These are phyloP conservation scores for Scelioninae gen. 2 DNA, from an alignment of 2,888 invertebrate genomes.

Conservation along the genomic window DNA sequence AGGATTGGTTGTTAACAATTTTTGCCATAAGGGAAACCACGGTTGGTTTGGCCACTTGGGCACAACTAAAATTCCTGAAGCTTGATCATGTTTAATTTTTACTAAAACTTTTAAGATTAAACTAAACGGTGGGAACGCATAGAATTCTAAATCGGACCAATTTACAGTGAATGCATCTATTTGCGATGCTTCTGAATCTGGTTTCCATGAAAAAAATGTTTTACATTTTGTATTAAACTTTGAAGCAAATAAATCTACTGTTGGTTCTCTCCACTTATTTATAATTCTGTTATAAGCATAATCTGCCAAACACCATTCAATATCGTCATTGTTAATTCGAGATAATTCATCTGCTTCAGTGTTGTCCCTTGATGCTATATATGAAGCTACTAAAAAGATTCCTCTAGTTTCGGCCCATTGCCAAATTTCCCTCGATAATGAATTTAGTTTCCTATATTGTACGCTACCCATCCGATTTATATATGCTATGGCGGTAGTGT, in stretches of 20 bases:
- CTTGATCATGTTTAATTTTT: conserved; percentile 61
- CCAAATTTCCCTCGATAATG: conserved; percentile 41
- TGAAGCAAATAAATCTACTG: background rate
- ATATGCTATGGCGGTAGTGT: conserved; percentile 53
- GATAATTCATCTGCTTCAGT: conserved; percentile 43
- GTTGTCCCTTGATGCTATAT: conserved; percentile 47
- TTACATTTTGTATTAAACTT: background rate
- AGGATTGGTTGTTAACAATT: too few species aligned
- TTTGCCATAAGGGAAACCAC: too few species aligned
- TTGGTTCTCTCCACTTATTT: background rate
- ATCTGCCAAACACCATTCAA: conserved; percentile 48
- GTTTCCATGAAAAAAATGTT: too few species aligned
- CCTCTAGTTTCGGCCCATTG: conserved; percentile 46
- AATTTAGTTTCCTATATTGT: conserved; percentile 52
- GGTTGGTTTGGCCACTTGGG: conserved; percentile 62
- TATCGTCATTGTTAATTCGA: conserved; percentile 41
- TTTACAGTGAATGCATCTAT: too few species aligned
- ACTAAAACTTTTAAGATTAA: background rate
- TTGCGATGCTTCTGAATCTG: too few species aligned
- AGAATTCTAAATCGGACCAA: too few species aligned
- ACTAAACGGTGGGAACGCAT: too few species aligned
- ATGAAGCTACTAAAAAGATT: conserved; percentile 44
- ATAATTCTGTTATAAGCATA: background rate
- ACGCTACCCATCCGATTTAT: conserved; percentile 51
- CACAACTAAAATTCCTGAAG: conserved; percentile 65